These are phyloP conservation scores for Drosophila fulvimacula DNA, from an alignment of 2,888 invertebrate genomes.

Conservation along the genomic window DNA sequence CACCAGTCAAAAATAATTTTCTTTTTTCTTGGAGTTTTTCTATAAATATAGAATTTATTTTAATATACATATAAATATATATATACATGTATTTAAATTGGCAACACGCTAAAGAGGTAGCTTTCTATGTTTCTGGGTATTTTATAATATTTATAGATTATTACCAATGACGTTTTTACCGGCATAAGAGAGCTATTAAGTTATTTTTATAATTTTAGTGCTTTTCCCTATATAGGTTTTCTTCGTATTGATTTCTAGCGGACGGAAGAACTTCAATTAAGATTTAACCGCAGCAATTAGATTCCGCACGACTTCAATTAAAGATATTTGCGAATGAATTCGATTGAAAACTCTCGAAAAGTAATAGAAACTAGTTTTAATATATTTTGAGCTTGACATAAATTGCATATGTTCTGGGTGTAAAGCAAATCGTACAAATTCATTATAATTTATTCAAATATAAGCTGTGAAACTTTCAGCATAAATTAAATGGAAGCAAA, in stretches of 20 bases:
- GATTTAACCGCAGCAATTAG: background rate
- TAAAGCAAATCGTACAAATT: slow-evolving; percentile 1
- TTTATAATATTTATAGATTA: background rate
- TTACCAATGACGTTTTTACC: background rate
- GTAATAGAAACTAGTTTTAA: background rate
- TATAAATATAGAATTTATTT: background rate
- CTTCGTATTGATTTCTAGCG: background rate
- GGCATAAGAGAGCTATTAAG: background rate
- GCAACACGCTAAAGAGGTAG: background rate
- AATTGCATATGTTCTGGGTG: background rate
- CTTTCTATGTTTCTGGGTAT: background rate
- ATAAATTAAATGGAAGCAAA: background rate
- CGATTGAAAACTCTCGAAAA: background rate
- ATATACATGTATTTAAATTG: background rate
- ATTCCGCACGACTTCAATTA: too few species aligned
- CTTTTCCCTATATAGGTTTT: background rate
- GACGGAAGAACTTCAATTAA: background rate
- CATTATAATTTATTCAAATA: slow-evolving; percentile 3
- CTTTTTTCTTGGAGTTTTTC: background rate
- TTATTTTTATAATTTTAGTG: background rate
- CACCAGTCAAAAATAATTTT: background rate
- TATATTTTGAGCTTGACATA: slow-evolving; percentile 3
- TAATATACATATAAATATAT: background rate
- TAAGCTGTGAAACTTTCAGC: background rate
- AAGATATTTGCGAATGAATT: background rate